Conservation (phyloP, 2,797 vertebrate species). For the Anolis apletophallus region DNA sequence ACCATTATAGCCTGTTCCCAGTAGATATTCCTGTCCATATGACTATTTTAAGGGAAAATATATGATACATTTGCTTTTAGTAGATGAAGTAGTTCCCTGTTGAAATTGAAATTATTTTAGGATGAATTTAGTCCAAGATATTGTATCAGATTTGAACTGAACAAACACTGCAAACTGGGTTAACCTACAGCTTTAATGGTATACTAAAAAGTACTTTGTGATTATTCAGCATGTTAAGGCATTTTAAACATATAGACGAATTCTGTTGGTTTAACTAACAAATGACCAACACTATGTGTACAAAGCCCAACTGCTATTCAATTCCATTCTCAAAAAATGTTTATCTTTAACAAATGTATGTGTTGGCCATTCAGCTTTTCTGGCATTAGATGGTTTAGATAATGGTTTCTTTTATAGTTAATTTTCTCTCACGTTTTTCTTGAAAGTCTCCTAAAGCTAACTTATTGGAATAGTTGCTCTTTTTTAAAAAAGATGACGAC, state of each 20-base stretch:
- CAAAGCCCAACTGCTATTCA: neutral
- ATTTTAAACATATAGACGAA: conserved; percentile 49
- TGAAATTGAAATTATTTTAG: conserved; percentile 27
- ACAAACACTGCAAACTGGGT: conserved; percentile 51
- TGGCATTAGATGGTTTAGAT: conserved; percentile 55
- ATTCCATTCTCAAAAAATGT: conserved; percentile 44
- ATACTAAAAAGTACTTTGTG: conserved; percentile 58
- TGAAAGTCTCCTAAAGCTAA: conserved; percentile 13
- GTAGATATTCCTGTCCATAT: neutral
- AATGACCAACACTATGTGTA: conserved; percentile 22
- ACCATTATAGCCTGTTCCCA: neutral
- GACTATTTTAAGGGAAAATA: conserved; percentile 39
- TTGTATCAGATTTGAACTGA: conserved; percentile 43
- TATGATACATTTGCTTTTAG: conserved; percentile 4
- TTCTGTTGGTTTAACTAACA: neutral
- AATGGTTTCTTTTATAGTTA: conserved; percentile 3
- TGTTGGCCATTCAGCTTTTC: conserved; percentile 29
- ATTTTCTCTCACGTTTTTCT: conserved; percentile 36
- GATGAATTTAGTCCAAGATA: conserved; percentile 41
- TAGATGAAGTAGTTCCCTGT: neutral
- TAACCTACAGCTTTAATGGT: conserved; percentile 61
- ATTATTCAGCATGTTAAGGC: conserved; percentile 29
- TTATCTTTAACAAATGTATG: conserved; percentile 47
- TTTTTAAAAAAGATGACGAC: too few species aligned
- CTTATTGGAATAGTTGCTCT: too few species aligned